Base-by-base conservation (phyloP, 2,113 vertebrate genomes). In the Pholis gunnellus region DNA sequence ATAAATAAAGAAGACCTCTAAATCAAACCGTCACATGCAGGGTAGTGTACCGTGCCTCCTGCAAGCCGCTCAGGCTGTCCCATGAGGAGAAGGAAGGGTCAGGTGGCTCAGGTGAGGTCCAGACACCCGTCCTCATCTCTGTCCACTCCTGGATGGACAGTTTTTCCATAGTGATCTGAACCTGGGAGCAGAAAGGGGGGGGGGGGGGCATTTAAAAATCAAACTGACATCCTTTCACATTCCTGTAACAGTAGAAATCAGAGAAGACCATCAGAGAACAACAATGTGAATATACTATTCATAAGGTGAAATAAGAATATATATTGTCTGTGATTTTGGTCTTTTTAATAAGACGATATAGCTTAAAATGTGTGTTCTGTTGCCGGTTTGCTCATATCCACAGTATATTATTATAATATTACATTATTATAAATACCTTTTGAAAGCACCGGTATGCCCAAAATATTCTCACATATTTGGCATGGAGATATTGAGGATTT, bases 71-170 rank as follows among this genome's bases (percentile, higher is more conserved):
- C 56, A 60, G 56, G 74, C 68, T 67, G 66, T 18, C 42, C 54
- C 70, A 54, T 9, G 50, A 22, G 60, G 48, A 61, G 29, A 17
- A 4, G 57, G 36, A 31, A 3, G 84, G 85, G 70, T 88, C 91
- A 6, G 91, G 88, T 18, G 90, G 89, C 48, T 86, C 85, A 72
- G 81, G 68, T 75, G 74, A 86, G 77, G 78, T 85, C 88, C 87
- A 87, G 52, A 61, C 56, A 63, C 61, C 40, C 56, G 79, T 68
- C 75, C 57, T 72, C 64, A 38, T 69, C 77, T 79, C 63, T 67
- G 73, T 57, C 91, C 86, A 68, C 42, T 70, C 71, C 25, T 73
- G 75, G 22, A 57, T 27, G 9, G 9, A 74, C 61, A 29, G 54
- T 11, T 69, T 63, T 40, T 75, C 85, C 90, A 92, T 92, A 20